phyloP scores from a whole-genome alignment of 1,140 invertebrate species.

The Cherax quadricarinatus region DNA sequence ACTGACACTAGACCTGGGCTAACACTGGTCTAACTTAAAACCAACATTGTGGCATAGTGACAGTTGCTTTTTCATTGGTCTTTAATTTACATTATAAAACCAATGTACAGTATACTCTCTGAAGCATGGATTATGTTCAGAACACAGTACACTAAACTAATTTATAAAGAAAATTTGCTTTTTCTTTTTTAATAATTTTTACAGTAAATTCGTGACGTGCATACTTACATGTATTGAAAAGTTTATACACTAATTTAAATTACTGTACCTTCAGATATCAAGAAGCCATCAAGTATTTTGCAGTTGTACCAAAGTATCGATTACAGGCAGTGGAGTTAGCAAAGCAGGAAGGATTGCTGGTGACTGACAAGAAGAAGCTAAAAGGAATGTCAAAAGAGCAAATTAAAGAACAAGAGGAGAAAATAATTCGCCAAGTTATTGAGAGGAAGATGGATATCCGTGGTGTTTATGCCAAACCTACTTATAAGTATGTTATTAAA shows the following conservation, averaged over 20 bases:
- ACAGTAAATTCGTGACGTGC: too few species aligned
- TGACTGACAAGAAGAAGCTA: conserved; percentile 67
- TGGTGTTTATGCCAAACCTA: conserved; percentile 72
- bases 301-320: conserved; percentile 91
- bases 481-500: conserved; percentile 56
- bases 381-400: conserved; percentile 73
- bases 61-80: too few species aligned
- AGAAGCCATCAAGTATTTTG: conserved; percentile 90
- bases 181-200: too few species aligned
- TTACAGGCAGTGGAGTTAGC: conserved; percentile 89
- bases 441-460: conserved; percentile 74
- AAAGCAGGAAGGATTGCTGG: conserved; percentile 83
- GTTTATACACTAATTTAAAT: neutral
- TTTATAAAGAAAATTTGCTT: too few species aligned
- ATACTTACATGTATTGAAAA: neutral
- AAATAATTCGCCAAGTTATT: conserved; percentile 72
- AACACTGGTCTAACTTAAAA: too few species aligned
- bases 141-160: too few species aligned
- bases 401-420: conserved; percentile 73
- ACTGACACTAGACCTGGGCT: too few species aligned
- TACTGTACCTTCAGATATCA: conserved; percentile 80
- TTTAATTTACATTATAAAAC: too few species aligned
- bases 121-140: too few species aligned
- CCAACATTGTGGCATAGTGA: too few species aligned
- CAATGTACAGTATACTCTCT: too few species aligned